Conservation (phyloP, 2,797 vertebrate genomes). For the Meriones psammophilus region DNA sequence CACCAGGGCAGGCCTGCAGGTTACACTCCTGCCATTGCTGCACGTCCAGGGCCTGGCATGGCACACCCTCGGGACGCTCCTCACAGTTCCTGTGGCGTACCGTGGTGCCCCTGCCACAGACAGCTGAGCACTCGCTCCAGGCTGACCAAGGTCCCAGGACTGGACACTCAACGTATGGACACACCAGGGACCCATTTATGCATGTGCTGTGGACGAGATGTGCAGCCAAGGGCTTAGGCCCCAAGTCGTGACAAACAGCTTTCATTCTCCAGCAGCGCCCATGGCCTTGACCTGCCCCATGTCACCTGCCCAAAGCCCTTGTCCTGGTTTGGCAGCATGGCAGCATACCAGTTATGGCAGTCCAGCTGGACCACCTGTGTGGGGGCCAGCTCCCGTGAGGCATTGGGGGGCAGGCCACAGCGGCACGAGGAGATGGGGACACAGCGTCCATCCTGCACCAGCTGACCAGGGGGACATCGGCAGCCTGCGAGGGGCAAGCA, state of each 20-base stretch:
- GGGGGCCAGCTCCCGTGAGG: conserved; percentile 88
- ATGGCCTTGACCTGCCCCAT: background rate
- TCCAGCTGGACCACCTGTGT: conserved; percentile 85
- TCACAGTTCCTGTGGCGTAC: conserved; percentile 89
- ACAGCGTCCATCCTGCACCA: conserved; percentile 92
- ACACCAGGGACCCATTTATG: conserved; percentile 90
- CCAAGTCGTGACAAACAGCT: background rate
- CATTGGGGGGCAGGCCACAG: conserved; percentile 91
- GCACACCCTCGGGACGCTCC: conserved; percentile 72
- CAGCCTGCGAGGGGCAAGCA: conserved; percentile 89
- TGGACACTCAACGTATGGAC: conserved; percentile 88
- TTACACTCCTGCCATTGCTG: conserved; percentile 89
- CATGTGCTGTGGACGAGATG: conserved; percentile 89
- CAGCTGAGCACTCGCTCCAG: conserved; percentile 91
- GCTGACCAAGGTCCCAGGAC: conserved; percentile 90
- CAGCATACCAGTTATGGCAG: conserved; percentile 93
- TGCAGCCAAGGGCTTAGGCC: background rate
- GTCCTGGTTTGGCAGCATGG: background rate
- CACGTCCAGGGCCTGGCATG: conserved; percentile 85
- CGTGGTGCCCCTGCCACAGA: conserved; percentile 90
- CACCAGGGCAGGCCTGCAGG: conserved; percentile 90
- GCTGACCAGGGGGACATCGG: conserved; percentile 91
- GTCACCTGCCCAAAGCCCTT: background rate
- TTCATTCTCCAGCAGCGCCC: background rate
- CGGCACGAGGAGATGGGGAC: conserved; percentile 90